Percentiles rank a stretch among this genome's conserved stretches.
phyloP scores from a whole-genome alignment of 2,888 invertebrate species.

The Micoletzkya japonica region DNA sequence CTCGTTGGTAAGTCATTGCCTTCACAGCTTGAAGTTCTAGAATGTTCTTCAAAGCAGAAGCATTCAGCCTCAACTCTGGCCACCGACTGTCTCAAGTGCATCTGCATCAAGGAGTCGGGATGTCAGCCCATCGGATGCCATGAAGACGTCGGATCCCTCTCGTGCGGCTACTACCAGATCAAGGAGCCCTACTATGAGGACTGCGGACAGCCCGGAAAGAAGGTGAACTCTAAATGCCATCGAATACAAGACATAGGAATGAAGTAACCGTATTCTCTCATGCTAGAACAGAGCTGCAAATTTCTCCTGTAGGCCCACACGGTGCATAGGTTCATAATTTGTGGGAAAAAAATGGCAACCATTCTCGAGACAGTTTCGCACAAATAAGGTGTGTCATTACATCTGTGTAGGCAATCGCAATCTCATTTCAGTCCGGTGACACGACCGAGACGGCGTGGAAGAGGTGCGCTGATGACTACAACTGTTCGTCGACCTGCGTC shows the following conservation, averaged over 20 bases:
- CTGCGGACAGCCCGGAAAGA: conserved; percentile 21
- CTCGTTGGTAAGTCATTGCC: background rate
- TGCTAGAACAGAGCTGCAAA: background rate
- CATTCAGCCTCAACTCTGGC: conserved; percentile 33
- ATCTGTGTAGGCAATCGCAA: background rate
- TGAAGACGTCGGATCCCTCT: conserved; percentile 56
- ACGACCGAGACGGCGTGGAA: conserved; percentile 37
- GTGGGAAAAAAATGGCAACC: too few relatives aligned
- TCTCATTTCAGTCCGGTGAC: conserved; percentile 42
- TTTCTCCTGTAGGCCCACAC: too few relatives aligned
- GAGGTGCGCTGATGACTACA: conserved; percentile 41
- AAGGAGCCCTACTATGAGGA: conserved; percentile 38
- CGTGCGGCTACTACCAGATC: conserved; percentile 56
- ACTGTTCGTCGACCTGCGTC: conserved; percentile 36
- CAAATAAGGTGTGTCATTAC: too few relatives aligned
- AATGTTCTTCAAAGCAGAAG: background rate
- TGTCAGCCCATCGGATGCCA: conserved; percentile 54
- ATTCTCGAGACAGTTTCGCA: too few relatives aligned
- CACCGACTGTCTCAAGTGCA: conserved; percentile 48
- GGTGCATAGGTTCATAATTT: too few relatives aligned
- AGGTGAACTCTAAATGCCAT: conserved; percentile 5
- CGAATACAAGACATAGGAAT: background rate
- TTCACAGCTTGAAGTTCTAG: background rate
- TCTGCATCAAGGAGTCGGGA: conserved; percentile 52
- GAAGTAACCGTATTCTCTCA: background rate